These are phyloP conservation scores for Pelvicachromis taeniatus DNA, from an alignment of 2,113 vertebrate genomes.

Conservation along the genomic window DNA sequence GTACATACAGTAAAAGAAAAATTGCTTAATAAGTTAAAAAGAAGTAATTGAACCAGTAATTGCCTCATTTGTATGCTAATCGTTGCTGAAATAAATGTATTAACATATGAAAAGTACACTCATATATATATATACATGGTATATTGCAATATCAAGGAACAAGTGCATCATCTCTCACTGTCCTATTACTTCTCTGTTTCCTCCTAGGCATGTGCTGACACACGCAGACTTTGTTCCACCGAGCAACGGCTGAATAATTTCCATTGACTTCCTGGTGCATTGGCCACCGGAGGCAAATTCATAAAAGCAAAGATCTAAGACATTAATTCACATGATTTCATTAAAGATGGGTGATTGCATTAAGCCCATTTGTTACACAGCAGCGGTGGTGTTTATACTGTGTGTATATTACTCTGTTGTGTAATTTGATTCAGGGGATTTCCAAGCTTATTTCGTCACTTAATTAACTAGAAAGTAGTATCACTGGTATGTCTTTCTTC, in stretches of 20 bases:
- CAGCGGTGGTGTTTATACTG: conserved; percentile 4
- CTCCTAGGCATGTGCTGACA: conserved; percentile 66
- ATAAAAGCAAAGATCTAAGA: conserved; percentile 68
- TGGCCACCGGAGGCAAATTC: conserved; percentile 64
- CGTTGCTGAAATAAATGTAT: conserved; percentile 33
- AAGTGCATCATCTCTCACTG: conserved; percentile 64
- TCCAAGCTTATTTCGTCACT: conserved; percentile 57
- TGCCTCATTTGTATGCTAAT: conserved; percentile 43
- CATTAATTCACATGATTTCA: conserved; percentile 72
- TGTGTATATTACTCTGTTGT: conserved; percentile 25
- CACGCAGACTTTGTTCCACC: conserved; percentile 57
- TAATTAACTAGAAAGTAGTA: conserved; percentile 53
- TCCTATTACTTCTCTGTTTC: conserved; percentile 58
- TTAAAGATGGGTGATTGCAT: conserved; percentile 66
- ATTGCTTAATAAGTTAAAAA: conserved; percentile 9
- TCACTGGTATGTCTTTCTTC: neutral
- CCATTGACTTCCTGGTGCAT: conserved; percentile 61
- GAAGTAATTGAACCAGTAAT: conserved; percentile 32
- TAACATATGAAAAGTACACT: conserved; percentile 44
- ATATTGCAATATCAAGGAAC: conserved; percentile 60
- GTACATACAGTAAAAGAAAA: neutral
- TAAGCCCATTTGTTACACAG: conserved; percentile 46
- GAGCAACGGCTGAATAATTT: conserved; percentile 64
- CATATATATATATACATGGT: neutral
- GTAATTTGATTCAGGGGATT: conserved; percentile 60